Evolutionary conservation across 2,888 invertebrate species (phyloP), one percentile per base, ranked within the genome.

Genomic region (Poecilobothrus nobilitatus): DNA sequence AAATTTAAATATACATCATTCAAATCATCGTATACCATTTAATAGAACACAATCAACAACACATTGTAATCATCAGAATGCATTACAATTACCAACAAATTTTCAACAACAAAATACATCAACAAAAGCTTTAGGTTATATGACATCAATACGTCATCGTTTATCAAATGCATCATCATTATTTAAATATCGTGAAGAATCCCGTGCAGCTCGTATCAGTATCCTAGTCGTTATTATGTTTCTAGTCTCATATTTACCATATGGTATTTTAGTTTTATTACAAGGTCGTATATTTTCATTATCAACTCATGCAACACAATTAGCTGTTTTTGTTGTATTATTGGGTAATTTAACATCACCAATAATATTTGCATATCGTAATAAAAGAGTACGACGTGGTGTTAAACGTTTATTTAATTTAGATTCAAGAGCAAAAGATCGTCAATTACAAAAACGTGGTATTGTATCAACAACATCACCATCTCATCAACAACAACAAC

Each of bases 121-220:
- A 2, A 80, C 82, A 2, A 82, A 81, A 73, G 80, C 82, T 0
- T 74, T 81, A 27, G 79, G 82, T 73, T 82, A 82, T 78, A 91
- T 92, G 76, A 89, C 88, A 71, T 89, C 89, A 68, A 83, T 93
- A 73, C 87, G 91, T 69, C 89, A 91, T 79, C 86, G 92, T 68
- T 90, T 94, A 72, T 91, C 93, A 71, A 92, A 93, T 78, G 92
- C 92, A 41, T 91, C 91, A 65, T 91, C 92, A 67, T 84, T 92
- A 71, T 92, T 93, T 81, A 86, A 90, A 76, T 92, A 94, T 78
- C 86, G 93, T 68, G 95, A 95, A 78, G 95, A 95, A 82, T 91
- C 93, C 73, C 87, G 94, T 73, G 93, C 95, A 2, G 95, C 94
- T 10, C 89, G 93, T 73, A 92, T 95, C 67, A 93, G 93, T 76